phyloP scores from a whole-genome alignment of 2,888 invertebrate species.

The Drosophila picticornis region DNA sequence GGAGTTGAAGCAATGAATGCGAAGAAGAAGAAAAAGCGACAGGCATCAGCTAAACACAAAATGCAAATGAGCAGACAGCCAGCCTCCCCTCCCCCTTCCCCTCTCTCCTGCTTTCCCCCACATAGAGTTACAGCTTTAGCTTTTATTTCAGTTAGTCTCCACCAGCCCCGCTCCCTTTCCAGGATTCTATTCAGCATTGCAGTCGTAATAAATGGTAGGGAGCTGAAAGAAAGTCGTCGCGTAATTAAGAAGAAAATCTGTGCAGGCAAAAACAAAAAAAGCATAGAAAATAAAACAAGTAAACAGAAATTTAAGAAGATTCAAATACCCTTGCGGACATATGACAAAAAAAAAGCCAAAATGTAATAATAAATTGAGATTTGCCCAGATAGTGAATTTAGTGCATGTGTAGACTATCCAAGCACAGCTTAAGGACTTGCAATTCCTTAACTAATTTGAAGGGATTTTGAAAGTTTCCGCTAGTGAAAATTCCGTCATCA shows the following conservation, averaged over 20 bases:
- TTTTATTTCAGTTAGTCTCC: not conserved
- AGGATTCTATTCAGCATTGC: constrained; percentile 38
- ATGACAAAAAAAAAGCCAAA: not conserved
- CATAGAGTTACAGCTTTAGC: not conserved
- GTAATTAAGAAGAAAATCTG: constrained; percentile 75
- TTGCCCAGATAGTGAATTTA: not conserved
- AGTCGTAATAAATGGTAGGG: constrained; percentile 48
- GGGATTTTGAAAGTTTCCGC: not conserved
- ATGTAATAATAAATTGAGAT: not conserved
- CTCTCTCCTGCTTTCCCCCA: not conserved
- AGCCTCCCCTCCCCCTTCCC: not conserved
- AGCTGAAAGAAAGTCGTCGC: constrained; percentile 50
- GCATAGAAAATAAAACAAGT: not conserved
- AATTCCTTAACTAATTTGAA: not conserved
- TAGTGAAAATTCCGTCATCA: not conserved
- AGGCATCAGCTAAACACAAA: constrained; percentile 54
- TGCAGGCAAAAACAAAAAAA: constrained; percentile 34
- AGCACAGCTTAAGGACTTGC: not conserved
- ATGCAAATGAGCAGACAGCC: constrained; percentile 70
- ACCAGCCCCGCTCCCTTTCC: not conserved
- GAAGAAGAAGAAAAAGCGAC: constrained; percentile 20
- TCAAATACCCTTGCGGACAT: constrained; percentile 1
- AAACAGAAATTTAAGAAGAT: not conserved
- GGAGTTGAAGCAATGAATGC: constrained; percentile 17
- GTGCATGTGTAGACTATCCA: not conserved